These are phyloP conservation scores for Hippopotamyrus pictus DNA, from an alignment of 2,797 vertebrate genomes.

Conservation along the genomic window DNA sequence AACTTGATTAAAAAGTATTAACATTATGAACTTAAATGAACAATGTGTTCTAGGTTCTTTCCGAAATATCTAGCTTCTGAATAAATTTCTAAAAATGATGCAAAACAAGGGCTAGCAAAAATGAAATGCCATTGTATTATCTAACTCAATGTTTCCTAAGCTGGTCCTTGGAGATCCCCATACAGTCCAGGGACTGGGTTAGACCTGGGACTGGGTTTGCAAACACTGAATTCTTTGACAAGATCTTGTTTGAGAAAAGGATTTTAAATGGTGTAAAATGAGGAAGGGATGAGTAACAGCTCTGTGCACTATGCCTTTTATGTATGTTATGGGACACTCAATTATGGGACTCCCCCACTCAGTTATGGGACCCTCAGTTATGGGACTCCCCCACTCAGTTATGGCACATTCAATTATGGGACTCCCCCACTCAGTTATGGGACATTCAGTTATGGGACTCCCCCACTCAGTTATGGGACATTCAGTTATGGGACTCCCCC, in stretches of 20 bases:
- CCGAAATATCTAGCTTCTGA: background rate
- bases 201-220: background rate
- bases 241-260: background rate
- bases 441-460: too few relatives aligned
- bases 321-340: background rate
- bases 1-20: background rate
- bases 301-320: background rate
- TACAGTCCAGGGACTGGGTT: background rate
- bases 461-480: too few relatives aligned
- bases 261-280: background rate
- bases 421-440: too few relatives aligned
- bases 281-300: background rate
- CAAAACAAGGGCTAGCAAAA: background rate
- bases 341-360: background rate
- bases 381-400: too few relatives aligned
- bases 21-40: background rate
- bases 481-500: too few relatives aligned
- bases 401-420: too few relatives aligned
- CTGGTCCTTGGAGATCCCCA: background rate
- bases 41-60: background rate
- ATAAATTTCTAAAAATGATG: background rate
- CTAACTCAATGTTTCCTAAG: background rate
- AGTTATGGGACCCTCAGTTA: background rate
- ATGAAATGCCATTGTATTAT: background rate
- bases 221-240: background rate